Evolutionary conservation across 2,113 vertebrate genomes (phyloP).

Genomic region (Lepisosteus oculatus): DNA sequence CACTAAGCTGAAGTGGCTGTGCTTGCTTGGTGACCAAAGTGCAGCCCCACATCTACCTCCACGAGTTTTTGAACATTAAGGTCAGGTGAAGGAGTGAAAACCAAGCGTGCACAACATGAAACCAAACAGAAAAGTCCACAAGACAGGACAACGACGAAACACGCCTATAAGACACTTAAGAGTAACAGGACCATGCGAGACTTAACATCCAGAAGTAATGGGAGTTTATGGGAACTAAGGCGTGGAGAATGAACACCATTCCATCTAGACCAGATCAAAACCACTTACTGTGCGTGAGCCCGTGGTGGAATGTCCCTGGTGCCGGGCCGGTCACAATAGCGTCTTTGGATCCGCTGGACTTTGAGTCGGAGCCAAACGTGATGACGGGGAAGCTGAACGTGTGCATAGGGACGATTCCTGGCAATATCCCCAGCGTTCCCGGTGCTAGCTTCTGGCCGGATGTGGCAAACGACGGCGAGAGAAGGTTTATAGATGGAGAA

Average conservation of each 20-base stretch:
- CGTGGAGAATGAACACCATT: too few relatives aligned
- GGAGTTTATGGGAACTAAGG: too few relatives aligned
- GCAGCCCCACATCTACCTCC: too few relatives aligned
- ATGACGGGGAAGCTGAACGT: slow-evolving; percentile 67
- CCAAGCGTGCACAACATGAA: too few relatives aligned
- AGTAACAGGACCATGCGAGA: too few relatives aligned
- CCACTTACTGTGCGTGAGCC: slow-evolving; percentile 76
- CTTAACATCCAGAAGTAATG: too few relatives aligned
- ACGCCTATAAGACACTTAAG: too few relatives aligned
- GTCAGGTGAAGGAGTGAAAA: too few relatives aligned
- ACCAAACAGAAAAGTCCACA: too few relatives aligned
- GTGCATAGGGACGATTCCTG: slow-evolving; percentile 66
- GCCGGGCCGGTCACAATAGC: slow-evolving; percentile 72
- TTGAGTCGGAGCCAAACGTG: slow-evolving; percentile 67
- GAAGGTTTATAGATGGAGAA: slow-evolving; percentile 68
- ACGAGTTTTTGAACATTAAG: too few relatives aligned
- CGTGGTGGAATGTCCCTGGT: slow-evolving; percentile 74
- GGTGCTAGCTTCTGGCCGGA: slow-evolving; percentile 66
- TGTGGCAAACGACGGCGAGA: slow-evolving; percentile 71
- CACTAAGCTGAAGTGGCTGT: neutral
- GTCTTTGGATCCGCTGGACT: slow-evolving; percentile 67
- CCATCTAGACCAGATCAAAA: too few relatives aligned
- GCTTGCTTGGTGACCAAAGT: neutral
- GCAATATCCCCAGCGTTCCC: slow-evolving; percentile 47
- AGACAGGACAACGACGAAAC: too few relatives aligned